Evolutionary conservation across 1,140 invertebrate species (phyloP).

Genomic region (Polypedilum vanderplanki): DNA sequence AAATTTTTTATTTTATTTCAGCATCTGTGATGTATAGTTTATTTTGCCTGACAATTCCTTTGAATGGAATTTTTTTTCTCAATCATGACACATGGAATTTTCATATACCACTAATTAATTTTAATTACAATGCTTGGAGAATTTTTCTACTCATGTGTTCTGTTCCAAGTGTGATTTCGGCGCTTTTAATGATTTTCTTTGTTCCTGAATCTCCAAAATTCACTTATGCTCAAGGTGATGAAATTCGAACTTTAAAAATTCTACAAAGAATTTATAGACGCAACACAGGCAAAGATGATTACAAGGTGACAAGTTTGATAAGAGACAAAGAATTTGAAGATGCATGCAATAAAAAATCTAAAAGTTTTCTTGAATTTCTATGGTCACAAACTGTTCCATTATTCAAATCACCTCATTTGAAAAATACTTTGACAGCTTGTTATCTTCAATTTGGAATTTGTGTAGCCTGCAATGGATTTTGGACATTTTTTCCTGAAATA

Average conservation of each 20-base stretch:
- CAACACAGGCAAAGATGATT: slow-evolving; percentile 46
- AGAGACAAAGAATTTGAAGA: neutral
- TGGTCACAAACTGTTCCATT: slow-evolving; percentile 32
- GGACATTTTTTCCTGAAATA: too few species aligned
- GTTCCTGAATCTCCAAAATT: slow-evolving; percentile 29
- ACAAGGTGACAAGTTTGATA: neutral
- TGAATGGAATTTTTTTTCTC: slow-evolving; percentile 36
- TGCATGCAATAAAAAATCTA: neutral
- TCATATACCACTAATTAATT: slow-evolving; percentile 35
- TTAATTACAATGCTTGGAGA: slow-evolving; percentile 31
- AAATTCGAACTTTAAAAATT: neutral
- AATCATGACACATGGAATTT: slow-evolving; percentile 32
- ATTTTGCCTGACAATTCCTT: neutral
- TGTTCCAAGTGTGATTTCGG: neutral
- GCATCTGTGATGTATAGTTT: neutral
- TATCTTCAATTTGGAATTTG: slow-evolving; percentile 47
- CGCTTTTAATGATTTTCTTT: neutral
- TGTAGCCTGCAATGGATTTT: slow-evolving; percentile 46
- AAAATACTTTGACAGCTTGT: slow-evolving; percentile 43
- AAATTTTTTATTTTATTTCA: neutral
- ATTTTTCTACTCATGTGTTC: neutral
- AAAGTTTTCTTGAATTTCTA: slow-evolving; percentile 33
- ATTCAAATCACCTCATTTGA: slow-evolving; percentile 38
- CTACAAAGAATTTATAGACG: slow-evolving; percentile 46
- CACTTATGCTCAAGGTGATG: slow-evolving; percentile 3